Evolutionary conservation across 2,113 vertebrate species (phyloP).

Genomic region (Lathamus discolor): DNA sequence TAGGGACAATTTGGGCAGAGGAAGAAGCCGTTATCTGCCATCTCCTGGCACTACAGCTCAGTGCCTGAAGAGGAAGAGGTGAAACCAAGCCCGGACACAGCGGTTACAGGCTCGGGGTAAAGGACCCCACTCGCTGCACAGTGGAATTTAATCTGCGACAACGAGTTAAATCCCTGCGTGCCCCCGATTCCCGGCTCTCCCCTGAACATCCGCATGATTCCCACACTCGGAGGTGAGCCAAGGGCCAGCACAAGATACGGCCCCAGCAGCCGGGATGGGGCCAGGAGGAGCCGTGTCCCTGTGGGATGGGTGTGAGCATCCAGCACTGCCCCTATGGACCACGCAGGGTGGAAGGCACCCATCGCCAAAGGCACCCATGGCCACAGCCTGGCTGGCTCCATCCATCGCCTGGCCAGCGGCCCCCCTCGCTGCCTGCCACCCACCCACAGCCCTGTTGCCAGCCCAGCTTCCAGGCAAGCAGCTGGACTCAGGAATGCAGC

Average conservation of each 20-base stretch:
- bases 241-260: not conserved
- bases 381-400: not conserved
- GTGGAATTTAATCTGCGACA: slow-evolving; percentile 26
- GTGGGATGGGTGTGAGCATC: not conserved
- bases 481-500: slow-evolving; percentile 67
- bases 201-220: slow-evolving; percentile 29
- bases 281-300: not conserved
- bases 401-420: not conserved
- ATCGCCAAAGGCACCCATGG: not conserved
- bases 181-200: slow-evolving; percentile 30
- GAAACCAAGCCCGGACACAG: not conserved
- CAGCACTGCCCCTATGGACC: not conserved
- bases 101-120: not conserved
- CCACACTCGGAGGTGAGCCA: slow-evolving; percentile 32
- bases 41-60: not conserved
- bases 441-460: slow-evolving; percentile 53
- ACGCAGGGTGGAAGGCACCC: not conserved
- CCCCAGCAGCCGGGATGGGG: not conserved
- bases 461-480: slow-evolving; percentile 70
- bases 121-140: not conserved
- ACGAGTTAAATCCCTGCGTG: slow-evolving; percentile 33
- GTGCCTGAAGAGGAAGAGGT: not conserved
- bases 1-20: not conserved
- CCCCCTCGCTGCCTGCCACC: slow-evolving; percentile 47
- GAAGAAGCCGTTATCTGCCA: not conserved